These are phyloP conservation scores for Caligus rogercresseyi DNA, from an alignment of 1,140 invertebrate genomes.

Conservation along the genomic window DNA sequence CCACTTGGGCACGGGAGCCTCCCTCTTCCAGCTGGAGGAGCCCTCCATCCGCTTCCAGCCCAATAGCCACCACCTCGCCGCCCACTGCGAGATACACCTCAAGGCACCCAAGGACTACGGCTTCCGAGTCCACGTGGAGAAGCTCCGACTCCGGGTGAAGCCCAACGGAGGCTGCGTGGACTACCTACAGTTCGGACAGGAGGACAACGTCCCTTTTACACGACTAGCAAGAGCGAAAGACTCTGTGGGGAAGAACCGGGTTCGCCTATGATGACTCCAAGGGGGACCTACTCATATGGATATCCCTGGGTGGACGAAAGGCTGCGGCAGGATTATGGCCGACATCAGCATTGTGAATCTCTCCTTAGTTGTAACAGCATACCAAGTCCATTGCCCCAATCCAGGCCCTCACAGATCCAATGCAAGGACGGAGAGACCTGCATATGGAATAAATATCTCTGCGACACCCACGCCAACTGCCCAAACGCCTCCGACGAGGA, in stretches of 20 bases:
- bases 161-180: background rate
- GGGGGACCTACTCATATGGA: background rate
- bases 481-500: background rate
- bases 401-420: background rate
- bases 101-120: background rate
- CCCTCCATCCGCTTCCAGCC: background rate
- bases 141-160: background rate
- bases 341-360: background rate
- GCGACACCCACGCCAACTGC: background rate
- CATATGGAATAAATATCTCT: background rate
- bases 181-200: background rate
- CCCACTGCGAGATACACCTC: background rate
- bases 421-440: background rate
- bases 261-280: background rate
- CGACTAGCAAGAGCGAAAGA: background rate
- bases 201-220: background rate
- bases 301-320: background rate
- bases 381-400: background rate
- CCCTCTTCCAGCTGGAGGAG: background rate
- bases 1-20: background rate
- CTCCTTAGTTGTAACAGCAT: background rate
- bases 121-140: background rate
- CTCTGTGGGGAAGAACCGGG: background rate
- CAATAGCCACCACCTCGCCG: background rate
- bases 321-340: background rate